Base-by-base conservation (phyloP, 2,113 vertebrate species). In the Diglossa brunneiventris region DNA sequence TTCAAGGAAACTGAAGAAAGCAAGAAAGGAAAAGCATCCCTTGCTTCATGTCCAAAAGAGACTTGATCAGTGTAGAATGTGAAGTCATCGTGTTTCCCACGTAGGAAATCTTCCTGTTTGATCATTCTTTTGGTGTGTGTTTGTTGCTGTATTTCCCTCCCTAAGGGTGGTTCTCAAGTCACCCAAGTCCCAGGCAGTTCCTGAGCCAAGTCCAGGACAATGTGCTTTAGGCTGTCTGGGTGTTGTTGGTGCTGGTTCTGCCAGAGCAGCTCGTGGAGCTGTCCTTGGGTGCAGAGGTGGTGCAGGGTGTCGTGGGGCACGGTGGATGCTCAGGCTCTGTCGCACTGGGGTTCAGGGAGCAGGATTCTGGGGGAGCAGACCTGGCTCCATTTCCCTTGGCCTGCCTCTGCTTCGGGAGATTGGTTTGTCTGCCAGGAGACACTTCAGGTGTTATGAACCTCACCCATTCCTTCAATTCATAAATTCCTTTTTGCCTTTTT, bases 351-450 rank as follows among this genome's bases (percentile, higher is more conserved):
- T 4, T 33, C 41, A 9, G 67, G 82, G 61, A 53, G 6, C 73
- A 89, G 87, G 24, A 82, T 74, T 74, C 42, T 85, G 77, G 91
- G 91, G 81, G 89, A 87, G 92, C 89, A 95, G 70, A 76, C 1
- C 63, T 88, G 78, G 33, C 53, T 53, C 46, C 6, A 0, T 8
- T 41, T 31, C 30, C 37, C 21, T 77, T 4, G 15, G 55, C 56
- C 20, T 68, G 53, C 11, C 16, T 56, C n/a, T n/a, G 53, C 39
- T 83, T 85, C 55, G 33, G 75, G 59, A 26, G 50, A 33, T 49
- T 14, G 2, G 8, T 21, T 92, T 68, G 28, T 64, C 11, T 78
- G 58, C 30, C 7, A 1, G 44, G 50, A 46, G n/a, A 27, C 23
- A 33, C 37, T 64, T 74, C 28, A 24, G 52, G 9, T 20, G 4